Base-by-base conservation (phyloP, 1,140 invertebrate species). In the Nebria ingens region DNA sequence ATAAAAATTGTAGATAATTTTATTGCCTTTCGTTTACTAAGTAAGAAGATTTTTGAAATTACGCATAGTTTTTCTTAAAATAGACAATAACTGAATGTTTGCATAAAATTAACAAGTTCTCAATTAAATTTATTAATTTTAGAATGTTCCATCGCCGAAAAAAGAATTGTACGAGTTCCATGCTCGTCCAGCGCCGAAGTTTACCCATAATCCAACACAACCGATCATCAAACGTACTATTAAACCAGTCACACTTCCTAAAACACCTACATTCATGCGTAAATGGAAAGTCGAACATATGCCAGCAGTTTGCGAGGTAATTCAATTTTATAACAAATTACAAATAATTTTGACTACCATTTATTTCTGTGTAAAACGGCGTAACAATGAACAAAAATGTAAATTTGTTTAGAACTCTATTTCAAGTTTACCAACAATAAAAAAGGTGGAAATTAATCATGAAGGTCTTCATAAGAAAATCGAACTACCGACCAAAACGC, bases 171-270 rank as follows among this genome's bases (percentile, higher is more conserved):
- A 51, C 25, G 23, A 56, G 13, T 69, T 69, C 45, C 62, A 63
- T 25, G 65, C 64, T 2, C 62, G 54, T 56, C 65, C 65, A 13
- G 55, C 64, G 2, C 62, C 63, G 0, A 65, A 63, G 51, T 38
- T 42, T 13, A 54, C 54, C 29, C 45, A 40, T 21, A 23, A 45
- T 9, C 20, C 21, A 49, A 22, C 15, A 21, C n/a, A 40, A 23
- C 50, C 57, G 3, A 20, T 56, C 12, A 65, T 62, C 4, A 55
- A 61, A 55, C 53, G 17, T 12, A 12, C 40, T 17, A 45, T 45
- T 45, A 17, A 12, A 17, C 40, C 40, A 45, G n/a, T 49, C 19
- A 22, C 50, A 50, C 23, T 51, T 2, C 6, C 60, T 1, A 49
- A 54, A 12, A 60, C 61, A 20, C 56, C 61, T 13, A 52, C 51